Base-by-base conservation (phyloP, 1,140 invertebrate genomes). In the Cyrtorhinus lividipennis region DNA sequence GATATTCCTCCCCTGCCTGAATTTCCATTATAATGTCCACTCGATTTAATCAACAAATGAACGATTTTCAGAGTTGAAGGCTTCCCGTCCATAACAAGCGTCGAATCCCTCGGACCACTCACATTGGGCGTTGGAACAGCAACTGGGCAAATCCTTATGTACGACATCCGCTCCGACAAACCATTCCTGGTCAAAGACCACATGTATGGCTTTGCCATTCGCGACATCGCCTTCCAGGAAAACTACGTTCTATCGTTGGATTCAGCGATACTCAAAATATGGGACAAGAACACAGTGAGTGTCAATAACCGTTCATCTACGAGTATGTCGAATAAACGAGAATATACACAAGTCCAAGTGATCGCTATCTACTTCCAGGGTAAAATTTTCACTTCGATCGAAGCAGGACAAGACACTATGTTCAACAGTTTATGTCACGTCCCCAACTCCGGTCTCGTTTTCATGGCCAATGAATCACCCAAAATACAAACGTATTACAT, bases 401-500 rank as follows among this genome's bases (percentile, higher is more conserved):
- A 98, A 78, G 81, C 83, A n/a, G 79, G 81, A 30, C 75, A 80
- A 30, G 77, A 78, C 22, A 77, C 82, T 18, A 80, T 86, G 63
- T 88, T 97, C 56, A 98, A 97, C 76, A 90, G 95, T 74, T 78
- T 99, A 1, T 92, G 88, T 74, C 76, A 92, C 18, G 82, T 95
- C 66, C 91, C 91, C 18, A 83, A 90, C 64, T 88, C 90, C 57
- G 95, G 93, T 30, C 79, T 99, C 74, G 76, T 97, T 61, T 94
- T 98, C 73, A 82, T 98, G 69, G 92, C 95, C 1, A 94, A 92
- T 72, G 95, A 99, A 79, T 85, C 86, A 68, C 80, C 84, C 12
- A 97, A 98, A 80, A 93, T 99, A 75, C 82, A 91, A 68, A 86
- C 90, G 0, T 97, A 95, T 75, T 99, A 95, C 70, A 86, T 98